Percentiles rank a stretch among this genome's conserved stretches.
Evolutionary conservation across 2,888 invertebrate species (phyloP).

Genomic region (Stenolophus ochropezus): DNA sequence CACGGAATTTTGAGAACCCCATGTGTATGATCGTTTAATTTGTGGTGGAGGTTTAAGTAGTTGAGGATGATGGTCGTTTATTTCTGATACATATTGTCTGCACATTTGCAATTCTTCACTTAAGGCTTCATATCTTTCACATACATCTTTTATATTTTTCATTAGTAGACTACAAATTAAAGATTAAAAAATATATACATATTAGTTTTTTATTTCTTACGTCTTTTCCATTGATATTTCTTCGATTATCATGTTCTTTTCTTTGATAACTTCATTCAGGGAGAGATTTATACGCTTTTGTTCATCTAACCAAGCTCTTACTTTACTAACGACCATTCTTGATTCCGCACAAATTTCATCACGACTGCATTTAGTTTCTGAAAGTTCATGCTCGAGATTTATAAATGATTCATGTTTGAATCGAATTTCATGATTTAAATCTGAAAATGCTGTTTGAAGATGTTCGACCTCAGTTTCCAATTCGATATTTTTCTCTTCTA

Average conservation of each 20-base stretch:
- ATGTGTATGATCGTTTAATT: conserved; percentile 39
- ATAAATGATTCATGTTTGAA: conserved; percentile 66
- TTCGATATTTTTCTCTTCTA: conserved; percentile 67
- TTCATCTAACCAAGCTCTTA: conserved; percentile 70
- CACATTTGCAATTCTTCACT: conserved; percentile 40
- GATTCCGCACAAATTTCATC: conserved; percentile 71
- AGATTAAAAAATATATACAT: not conserved
- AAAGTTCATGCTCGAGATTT: conserved; percentile 69
- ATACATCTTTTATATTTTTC: conserved; percentile 53
- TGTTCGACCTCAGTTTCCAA: conserved; percentile 67
- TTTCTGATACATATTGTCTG: conserved; percentile 30
- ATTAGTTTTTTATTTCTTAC: conserved; percentile 63
- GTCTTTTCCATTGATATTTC: conserved; percentile 66
- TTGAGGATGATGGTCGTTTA: conserved; percentile 7
- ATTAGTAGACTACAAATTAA: conserved; percentile 34
- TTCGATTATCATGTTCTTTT: conserved; percentile 67
- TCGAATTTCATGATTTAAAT: conserved; percentile 66
- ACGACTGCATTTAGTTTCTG: conserved; percentile 67
- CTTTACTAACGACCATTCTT: conserved; percentile 69
- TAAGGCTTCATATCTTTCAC: conserved; percentile 38
- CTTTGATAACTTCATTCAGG: conserved; percentile 60
- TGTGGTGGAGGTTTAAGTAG: not conserved
- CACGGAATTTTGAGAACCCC: conserved; percentile 49
- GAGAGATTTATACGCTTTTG: conserved; percentile 69
- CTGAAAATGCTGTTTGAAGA: conserved; percentile 65